phyloP scores from a whole-genome alignment of 2,113 vertebrate genomes.

The Paedocypris sp. region DNA sequence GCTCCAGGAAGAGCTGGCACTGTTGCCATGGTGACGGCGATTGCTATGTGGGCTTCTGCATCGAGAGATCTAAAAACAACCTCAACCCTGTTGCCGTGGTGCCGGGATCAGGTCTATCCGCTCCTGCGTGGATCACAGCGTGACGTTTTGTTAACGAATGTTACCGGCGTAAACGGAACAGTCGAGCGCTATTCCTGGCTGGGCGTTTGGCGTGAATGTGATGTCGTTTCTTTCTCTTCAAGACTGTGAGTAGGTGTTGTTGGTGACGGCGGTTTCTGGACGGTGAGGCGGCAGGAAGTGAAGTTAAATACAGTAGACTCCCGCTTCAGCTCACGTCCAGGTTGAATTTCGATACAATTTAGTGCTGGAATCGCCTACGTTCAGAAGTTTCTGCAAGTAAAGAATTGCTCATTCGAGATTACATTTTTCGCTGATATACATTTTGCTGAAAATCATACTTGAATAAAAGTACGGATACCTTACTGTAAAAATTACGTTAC shows the following conservation, averaged over 20 bases:
- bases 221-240: not conserved
- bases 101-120: not conserved
- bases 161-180: not conserved
- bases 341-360: no score
- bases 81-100: not conserved
- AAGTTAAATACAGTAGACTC: no score
- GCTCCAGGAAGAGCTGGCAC: conserved; percentile 8
- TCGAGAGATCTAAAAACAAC: conserved; percentile 20
- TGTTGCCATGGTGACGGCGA: conserved; percentile 13
- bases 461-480: no score
- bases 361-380: no score
- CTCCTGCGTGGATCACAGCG: not conserved
- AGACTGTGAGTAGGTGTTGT: not conserved
- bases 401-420: no score
- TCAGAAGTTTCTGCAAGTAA: no score
- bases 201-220: not conserved
- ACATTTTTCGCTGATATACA: no score
- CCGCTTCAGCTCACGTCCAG: no score
- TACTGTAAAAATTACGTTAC: no score
- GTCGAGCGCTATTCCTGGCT: not conserved
- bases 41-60: conserved; percentile 12
- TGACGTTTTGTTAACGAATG: not conserved
- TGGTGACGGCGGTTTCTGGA: no score
- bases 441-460: no score
- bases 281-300: no score